Evolutionary conservation across 1,140 invertebrate species (phyloP).

Genomic region (Hylyphantes graminicola): DNA sequence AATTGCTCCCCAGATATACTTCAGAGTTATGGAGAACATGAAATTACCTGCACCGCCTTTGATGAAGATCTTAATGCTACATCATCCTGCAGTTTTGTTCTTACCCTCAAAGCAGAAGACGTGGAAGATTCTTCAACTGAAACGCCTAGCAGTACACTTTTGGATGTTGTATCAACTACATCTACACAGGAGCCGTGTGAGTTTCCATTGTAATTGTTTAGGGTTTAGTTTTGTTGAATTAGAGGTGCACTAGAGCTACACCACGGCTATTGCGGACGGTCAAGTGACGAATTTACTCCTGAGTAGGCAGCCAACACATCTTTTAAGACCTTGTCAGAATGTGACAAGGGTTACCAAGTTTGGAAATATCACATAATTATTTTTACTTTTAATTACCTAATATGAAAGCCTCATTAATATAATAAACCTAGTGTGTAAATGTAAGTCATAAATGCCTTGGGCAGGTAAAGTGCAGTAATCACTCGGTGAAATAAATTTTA

Average conservation of each 20-base stretch:
- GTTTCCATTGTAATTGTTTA: neutral
- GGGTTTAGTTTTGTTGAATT: neutral
- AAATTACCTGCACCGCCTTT: neutral
- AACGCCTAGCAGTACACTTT: neutral
- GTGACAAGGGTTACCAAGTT: too few species aligned
- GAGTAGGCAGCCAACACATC: too few species aligned
- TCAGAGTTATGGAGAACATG: conserved; percentile 5
- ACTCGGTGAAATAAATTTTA: too few species aligned
- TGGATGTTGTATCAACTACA: neutral
- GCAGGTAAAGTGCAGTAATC: too few species aligned
- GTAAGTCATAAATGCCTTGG: too few species aligned
- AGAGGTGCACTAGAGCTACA: too few species aligned
- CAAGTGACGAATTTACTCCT: too few species aligned
- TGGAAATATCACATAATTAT: too few species aligned
- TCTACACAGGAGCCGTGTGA: neutral
- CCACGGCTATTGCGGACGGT: too few species aligned
- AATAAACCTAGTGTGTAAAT: neutral
- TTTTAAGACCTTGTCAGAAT: too few species aligned
- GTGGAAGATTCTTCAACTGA: neutral
- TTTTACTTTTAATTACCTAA: too few species aligned
- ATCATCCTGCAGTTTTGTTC: conserved; percentile 4
- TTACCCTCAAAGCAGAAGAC: neutral
- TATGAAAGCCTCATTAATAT: neutral
- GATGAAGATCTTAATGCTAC: neutral
- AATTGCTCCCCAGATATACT: neutral